These are phyloP conservation scores for Sisor rabdophorus DNA, from an alignment of 2,113 vertebrate genomes.

Conservation along the genomic window DNA sequence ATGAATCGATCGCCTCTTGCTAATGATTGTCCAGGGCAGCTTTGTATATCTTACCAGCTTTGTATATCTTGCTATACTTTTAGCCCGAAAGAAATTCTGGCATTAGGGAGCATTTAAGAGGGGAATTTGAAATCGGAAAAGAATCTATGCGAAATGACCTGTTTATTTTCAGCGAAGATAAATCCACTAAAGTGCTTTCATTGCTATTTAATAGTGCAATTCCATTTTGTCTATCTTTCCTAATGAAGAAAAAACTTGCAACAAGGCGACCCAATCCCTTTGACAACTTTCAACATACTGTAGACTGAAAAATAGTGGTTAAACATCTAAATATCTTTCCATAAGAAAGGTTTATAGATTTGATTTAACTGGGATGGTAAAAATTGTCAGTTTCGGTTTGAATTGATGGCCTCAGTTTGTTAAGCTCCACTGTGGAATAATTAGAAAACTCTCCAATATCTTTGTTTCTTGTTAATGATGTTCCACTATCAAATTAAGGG, in stretches of 20 bases:
- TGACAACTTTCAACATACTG: too few relatives aligned
- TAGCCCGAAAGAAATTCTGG: background rate
- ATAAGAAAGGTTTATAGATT: too few relatives aligned
- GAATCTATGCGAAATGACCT: background rate
- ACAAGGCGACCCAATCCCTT: background rate
- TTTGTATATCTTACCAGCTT: background rate
- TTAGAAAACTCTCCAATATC: background rate
- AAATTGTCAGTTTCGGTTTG: background rate
- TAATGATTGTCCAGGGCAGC: background rate
- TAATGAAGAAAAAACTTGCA: background rate
- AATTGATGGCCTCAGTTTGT: background rate
- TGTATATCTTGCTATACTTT: background rate
- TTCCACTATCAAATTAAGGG: background rate
- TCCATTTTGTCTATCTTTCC: background rate
- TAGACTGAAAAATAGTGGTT: too few relatives aligned
- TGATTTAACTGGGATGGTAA: too few relatives aligned
- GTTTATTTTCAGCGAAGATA: background rate
- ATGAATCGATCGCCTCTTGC: constrained; percentile 10
- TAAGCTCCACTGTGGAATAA: background rate
- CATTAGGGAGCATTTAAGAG: background rate
- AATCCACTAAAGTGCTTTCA: background rate
- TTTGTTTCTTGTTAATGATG: background rate
- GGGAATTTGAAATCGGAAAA: background rate
- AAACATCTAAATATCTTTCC: too few relatives aligned
- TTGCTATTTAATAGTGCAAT: background rate